Base-by-base conservation (phyloP, 2,113 vertebrate species). In the Alosa alosa region DNA sequence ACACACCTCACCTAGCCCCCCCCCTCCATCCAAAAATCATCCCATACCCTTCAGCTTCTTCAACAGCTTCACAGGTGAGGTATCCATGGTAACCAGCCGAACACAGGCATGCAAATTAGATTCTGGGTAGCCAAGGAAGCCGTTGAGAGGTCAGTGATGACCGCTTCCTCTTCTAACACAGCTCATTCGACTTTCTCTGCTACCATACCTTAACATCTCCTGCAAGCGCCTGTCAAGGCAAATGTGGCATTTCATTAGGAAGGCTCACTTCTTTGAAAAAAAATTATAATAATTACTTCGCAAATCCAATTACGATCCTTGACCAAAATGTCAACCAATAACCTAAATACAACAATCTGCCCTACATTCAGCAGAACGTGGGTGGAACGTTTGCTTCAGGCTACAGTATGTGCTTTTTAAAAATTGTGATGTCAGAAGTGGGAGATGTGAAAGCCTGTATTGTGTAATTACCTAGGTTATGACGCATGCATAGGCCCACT, bases 1-100 rank as follows among this genome's bases (percentile, higher is more conserved):
- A 64, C 75, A 90, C 81, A 64, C n/a, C n/a, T n/a, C n/a, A n/a
- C n/a, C 25, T 22, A 10, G 5, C 60, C 25, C n/a, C 64, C n/a
- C 31, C 83, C 87, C 84, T 57, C 81, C 31, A 36, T 68, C 84
- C 82, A 31, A 36, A 72, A 36, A 72, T 72, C 64, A 72, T 36
- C 31, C 25, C 25, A 72, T 72, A 13, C 52, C 46, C 44, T 46
- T 68, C 83, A 36, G 25, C 64, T n/a, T 64, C 20, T 72, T 15
- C 64, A 31, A 72, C 31, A 57, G 72, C 9, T 75, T 60, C 39
- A 83, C 86, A 92, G 89, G 89, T 89, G 49, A 45, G 47, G 86
- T 93, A 88, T 83, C 93, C 91, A 94, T 85, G 83, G 92, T 90
- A 93, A 94, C 94, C 64, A 68, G 0, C 10, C 60, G 50, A 86